phyloP scores from a whole-genome alignment of 2,113 vertebrate genomes.

The Herpetotheres cachinnans region DNA sequence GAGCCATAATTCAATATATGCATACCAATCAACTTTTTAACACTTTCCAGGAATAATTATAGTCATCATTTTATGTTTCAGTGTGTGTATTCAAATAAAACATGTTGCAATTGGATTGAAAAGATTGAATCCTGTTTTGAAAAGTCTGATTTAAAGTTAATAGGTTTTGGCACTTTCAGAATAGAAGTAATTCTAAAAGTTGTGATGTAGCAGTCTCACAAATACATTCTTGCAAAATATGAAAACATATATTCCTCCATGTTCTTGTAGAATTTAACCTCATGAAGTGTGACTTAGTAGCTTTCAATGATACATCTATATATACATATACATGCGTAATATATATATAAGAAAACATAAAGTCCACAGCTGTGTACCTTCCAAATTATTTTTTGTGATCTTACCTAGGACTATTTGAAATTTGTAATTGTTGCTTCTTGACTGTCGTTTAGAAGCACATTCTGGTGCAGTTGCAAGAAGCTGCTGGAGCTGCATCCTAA shows the following conservation, averaged over 20 bases:
- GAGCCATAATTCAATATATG: constrained; percentile 26
- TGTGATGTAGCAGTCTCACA: background rate
- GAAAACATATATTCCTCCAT: background rate
- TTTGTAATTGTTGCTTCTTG: background rate
- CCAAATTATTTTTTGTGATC: background rate
- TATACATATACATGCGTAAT: too few relatives aligned
- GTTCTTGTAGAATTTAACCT: background rate
- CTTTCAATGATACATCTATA: background rate
- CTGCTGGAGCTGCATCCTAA: background rate
- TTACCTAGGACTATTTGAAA: background rate
- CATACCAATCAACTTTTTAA: background rate
- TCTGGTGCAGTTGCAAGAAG: background rate
- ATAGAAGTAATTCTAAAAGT: background rate
- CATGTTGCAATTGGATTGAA: background rate
- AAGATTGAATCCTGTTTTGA: background rate
- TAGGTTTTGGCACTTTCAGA: background rate
- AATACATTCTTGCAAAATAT: background rate
- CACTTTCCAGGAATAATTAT: constrained; percentile 54
- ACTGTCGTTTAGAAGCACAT: background rate
- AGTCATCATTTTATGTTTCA: constrained; percentile 21
- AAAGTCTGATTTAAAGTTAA: background rate
- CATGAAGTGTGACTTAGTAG: background rate
- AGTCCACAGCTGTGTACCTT: background rate
- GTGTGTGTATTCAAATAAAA: background rate
- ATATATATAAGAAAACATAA: background rate